Evolutionary conservation across 2,888 invertebrate genomes (phyloP).

Genomic region (Sphaerophoria rueppellii): DNA sequence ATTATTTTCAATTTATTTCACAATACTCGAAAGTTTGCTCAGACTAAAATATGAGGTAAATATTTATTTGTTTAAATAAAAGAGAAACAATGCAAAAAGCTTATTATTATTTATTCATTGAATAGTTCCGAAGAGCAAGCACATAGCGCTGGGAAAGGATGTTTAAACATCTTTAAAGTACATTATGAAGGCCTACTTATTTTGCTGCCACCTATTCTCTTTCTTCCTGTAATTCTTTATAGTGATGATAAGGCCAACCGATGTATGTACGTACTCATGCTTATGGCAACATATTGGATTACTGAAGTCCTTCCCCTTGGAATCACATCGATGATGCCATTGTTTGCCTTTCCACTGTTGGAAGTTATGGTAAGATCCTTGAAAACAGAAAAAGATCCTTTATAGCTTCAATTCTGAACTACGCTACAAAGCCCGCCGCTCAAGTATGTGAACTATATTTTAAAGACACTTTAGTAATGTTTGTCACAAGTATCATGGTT

Average conservation of each 20-base stretch:
- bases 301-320: constrained; percentile 90
- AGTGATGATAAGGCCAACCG: constrained; percentile 82
- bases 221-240: constrained; percentile 36
- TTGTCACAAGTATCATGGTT: constrained; percentile 92
- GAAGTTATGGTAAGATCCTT: constrained; percentile 84
- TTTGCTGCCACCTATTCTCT: constrained; percentile 36
- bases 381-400: neutral
- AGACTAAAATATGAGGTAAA: no score
- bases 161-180: constrained; percentile 1
- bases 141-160: constrained; percentile 41
- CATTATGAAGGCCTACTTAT: constrained; percentile 31
- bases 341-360: constrained; percentile 89
- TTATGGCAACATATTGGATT: constrained; percentile 93
- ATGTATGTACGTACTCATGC: constrained; percentile 89
- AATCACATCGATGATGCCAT: constrained; percentile 90
- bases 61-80: no score
- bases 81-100: no score
- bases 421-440: constrained; percentile 75
- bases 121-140: neutral
- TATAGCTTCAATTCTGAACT: neutral
- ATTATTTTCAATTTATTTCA: neutral
- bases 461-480: constrained; percentile 92
- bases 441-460: constrained; percentile 88
- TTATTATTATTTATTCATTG: neutral
- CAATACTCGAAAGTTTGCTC: no score